These are phyloP conservation scores for Anastatus disparis DNA, from an alignment of 1,140 invertebrate species.

Conservation along the genomic window DNA sequence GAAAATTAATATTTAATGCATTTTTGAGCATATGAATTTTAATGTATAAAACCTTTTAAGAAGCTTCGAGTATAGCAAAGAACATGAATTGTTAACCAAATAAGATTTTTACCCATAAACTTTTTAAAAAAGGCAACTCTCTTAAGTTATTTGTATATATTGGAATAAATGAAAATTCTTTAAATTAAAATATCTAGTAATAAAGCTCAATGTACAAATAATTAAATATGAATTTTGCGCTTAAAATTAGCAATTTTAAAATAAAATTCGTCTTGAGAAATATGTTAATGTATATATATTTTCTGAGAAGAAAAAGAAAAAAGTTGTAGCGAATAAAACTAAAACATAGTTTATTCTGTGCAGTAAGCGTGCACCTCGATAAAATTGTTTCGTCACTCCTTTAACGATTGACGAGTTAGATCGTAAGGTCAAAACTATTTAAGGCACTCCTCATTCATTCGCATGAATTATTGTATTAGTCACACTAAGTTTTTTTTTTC, in stretches of 20 bases:
- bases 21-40: neutral
- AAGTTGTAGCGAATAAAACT: neutral
- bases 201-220: too few relatives aligned
- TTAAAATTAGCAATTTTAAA: too few relatives aligned
- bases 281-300: too few relatives aligned
- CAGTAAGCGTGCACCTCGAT: conserved; percentile 48
- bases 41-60: neutral
- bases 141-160: too few relatives aligned
- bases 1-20: neutral
- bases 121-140: too few relatives aligned
- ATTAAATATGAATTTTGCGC: too few relatives aligned
- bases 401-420: conserved; percentile 48
- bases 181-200: too few relatives aligned
- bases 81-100: too few relatives aligned
- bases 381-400: conserved; percentile 57
- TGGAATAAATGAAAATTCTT: too few relatives aligned
- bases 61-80: neutral
- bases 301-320: too few relatives aligned
- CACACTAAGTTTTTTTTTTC: conserved; percentile 63
- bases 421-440: conserved; percentile 62
- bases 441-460: conserved; percentile 43
- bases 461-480: conserved; percentile 65
- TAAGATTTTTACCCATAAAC: too few relatives aligned
- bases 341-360: conserved; percentile 44
- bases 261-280: too few relatives aligned